Evolutionary conservation across 2,113 vertebrate species (phyloP).

Genomic region (Pollachius pollachius): DNA sequence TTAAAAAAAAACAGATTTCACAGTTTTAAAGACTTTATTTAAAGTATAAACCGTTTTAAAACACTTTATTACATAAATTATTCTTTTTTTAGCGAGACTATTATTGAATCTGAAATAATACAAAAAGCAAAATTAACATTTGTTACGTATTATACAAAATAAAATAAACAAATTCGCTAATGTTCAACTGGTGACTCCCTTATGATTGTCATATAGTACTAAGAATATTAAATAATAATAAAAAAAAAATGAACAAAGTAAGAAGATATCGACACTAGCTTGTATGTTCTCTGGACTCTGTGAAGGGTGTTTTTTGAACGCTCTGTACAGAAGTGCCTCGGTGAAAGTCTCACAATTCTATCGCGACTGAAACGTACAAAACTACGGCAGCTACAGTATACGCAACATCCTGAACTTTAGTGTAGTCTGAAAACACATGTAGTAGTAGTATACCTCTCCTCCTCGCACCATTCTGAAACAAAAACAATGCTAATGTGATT

Average conservation of each 20-base stretch:
- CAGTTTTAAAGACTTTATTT: conserved; percentile 99
- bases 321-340: conserved; percentile 98
- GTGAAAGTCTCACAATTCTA: conserved; percentile 97
- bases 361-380: conserved; percentile 97
- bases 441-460: conserved; percentile 73
- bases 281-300: conserved; percentile 86
- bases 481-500: conserved; percentile 85
- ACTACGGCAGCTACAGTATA: conserved; percentile 98
- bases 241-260: conserved; percentile 74
- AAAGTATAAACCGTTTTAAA: conserved; percentile 99
- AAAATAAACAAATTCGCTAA: conserved; percentile 86
- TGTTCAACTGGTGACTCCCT: conserved; percentile 92
- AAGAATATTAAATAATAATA: conserved; percentile 72
- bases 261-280: conserved; percentile 86
- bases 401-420: conserved; percentile 93
- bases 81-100: conserved; percentile 94
- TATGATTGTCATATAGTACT: conserved; percentile 99
- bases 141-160: conserved; percentile 99
- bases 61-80: conserved; percentile 99
- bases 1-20: conserved; percentile 90
- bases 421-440: conserved; percentile 94
- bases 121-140: conserved; percentile 97
- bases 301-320: conserved; percentile 85
- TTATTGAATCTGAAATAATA: conserved; percentile 99
- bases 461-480: conserved; percentile 78